Evolutionary conservation across 1,140 invertebrate genomes (phyloP).

Genomic region (Pemphigus obesinymphae): DNA sequence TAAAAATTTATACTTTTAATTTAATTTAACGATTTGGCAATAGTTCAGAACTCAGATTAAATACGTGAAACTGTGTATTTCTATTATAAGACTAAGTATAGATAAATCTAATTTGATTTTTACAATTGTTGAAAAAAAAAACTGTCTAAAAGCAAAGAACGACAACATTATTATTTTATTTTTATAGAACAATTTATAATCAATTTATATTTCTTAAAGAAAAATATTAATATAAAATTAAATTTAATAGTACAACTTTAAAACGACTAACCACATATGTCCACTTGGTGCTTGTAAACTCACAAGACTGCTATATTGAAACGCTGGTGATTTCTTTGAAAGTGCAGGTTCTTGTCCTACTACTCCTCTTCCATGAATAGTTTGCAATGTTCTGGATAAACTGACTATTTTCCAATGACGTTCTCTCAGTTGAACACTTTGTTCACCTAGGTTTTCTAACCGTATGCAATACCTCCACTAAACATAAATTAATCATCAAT

Average conservation of each 20-base stretch:
- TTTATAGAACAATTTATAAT: too few species aligned
- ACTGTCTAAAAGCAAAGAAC: too few species aligned
- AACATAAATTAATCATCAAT: slow-evolving; percentile 6
- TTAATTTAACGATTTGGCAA: too few species aligned
- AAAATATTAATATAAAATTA: too few species aligned
- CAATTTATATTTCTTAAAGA: too few species aligned
- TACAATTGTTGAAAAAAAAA: too few species aligned
- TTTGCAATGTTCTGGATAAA: slow-evolving; percentile 88
- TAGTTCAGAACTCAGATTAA: too few species aligned
- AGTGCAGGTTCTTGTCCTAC: slow-evolving; percentile 93
- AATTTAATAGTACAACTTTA: background rate
- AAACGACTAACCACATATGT: slow-evolving; percentile 83
- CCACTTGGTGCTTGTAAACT: slow-evolving; percentile 94
- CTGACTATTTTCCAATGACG: slow-evolving; percentile 96
- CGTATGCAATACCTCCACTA: slow-evolving; percentile 95
- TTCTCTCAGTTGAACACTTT: slow-evolving; percentile 86
- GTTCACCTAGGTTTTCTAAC: slow-evolving; percentile 85
- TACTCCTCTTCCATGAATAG: slow-evolving; percentile 86
- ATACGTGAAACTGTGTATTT: too few species aligned
- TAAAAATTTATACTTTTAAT: too few species aligned
- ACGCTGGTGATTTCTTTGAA: slow-evolving; percentile 80
- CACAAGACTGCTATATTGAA: slow-evolving; percentile 96
- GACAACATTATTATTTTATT: too few species aligned
- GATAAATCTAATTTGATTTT: too few species aligned
- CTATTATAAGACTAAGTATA: too few species aligned